Evolutionary conservation across 2,797 vertebrate species (phyloP), one percentile per base, ranked within the genome.

Genomic region (Bovichtus diacanthus): DNA sequence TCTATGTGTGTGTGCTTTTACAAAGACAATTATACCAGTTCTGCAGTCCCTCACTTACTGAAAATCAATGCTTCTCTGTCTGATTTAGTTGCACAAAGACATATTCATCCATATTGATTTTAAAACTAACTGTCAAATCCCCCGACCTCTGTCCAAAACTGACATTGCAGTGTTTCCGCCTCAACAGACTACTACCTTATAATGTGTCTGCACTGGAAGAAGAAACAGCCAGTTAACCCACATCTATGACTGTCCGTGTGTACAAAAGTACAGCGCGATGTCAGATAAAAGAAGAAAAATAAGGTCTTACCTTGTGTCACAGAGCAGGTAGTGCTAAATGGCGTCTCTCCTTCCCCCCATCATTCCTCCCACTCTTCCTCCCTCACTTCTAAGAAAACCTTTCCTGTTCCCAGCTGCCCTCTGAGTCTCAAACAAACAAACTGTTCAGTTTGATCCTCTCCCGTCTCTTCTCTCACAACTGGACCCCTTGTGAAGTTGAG

Each of bases 261-360:
- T 38, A 70, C 25, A 77, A 44, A 69, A 31, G 27, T 44, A 47
- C 18, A 77, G 0, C 4, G 6, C 1, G 5, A 29, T 19, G 19
- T 55, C 12, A 23, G 27, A 71, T 9, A 13, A 47, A 70, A 62
- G 6, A 27, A 1, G 18, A 39, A 73, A 29, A 47, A 43, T 1
- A 50, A 34, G 1, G 10, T 49, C 83, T 80, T 87, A 92, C 93
- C 23, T 54, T 16, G 25, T 50, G 61, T 77, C 41, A 15, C 50
- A 74, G 38, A 72, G 27, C 54, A 2, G 50, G 43, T 29, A 5
- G 3, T 23, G 13, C 70, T 81, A 74, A 81, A 88, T 66, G 29
- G 11, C 3, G 49, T 74, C 63, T 43, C 53, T 65, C 34, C 68
- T 68, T 59, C 82, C 74, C 74, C 68, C 41, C 27, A 11, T 71